phyloP scores from a whole-genome alignment of 2,113 vertebrate species.

The Gopherus evgoodei region DNA sequence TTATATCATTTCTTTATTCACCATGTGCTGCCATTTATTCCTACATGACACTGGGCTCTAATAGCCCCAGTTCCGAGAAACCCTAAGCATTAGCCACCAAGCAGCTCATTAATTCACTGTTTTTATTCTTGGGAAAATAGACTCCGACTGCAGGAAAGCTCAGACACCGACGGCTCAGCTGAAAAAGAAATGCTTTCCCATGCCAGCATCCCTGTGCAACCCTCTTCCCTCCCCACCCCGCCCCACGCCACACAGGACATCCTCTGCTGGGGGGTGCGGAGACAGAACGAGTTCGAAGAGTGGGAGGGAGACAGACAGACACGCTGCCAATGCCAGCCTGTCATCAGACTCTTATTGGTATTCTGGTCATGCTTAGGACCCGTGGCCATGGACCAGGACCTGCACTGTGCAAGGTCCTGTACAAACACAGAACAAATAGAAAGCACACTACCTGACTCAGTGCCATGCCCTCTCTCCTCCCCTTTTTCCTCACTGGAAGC shows the following conservation, averaged over 20 bases:
- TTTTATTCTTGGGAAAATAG: constrained; percentile 58
- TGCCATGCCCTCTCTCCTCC: background rate
- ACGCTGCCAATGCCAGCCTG: background rate
- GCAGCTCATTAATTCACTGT: constrained; percentile 70
- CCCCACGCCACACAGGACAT: background rate
- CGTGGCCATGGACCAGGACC: background rate
- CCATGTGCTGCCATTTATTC: constrained; percentile 65
- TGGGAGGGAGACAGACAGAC: background rate
- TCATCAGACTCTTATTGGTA: background rate
- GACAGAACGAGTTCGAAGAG: background rate
- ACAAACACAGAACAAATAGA: background rate
- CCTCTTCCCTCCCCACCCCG: background rate
- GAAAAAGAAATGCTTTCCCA: constrained; percentile 45
- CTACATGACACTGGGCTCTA: constrained; percentile 55
- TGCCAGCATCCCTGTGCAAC: constrained; percentile 46
- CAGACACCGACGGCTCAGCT: background rate
- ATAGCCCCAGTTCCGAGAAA: constrained; percentile 63
- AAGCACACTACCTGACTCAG: background rate
- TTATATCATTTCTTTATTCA: constrained; percentile 73
- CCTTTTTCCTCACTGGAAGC: background rate
- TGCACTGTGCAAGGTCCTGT: background rate
- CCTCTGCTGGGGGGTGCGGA: background rate
- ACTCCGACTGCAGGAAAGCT: constrained; percentile 47
- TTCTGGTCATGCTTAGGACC: background rate
- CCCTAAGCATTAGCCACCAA: constrained; percentile 58